These are phyloP conservation scores for Trematocara variabile DNA, from an alignment of 2,113 vertebrate species.

Conservation along the genomic window DNA sequence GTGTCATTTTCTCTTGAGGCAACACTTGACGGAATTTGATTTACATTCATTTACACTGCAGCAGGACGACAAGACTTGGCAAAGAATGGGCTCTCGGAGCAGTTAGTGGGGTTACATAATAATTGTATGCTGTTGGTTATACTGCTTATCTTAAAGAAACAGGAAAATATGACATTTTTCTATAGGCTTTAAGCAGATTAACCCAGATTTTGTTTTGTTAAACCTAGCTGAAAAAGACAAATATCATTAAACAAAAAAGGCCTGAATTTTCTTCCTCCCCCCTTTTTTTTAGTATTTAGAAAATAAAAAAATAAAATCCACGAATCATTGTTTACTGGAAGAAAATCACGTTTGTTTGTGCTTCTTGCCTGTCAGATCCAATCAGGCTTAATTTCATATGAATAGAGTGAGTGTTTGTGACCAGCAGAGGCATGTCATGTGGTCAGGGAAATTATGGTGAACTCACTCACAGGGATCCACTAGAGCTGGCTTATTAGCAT, in stretches of 20 bases:
- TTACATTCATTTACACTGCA: conserved; percentile 35
- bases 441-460: not conserved
- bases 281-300: not conserved
- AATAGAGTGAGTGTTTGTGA: not conserved
- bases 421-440: conserved; percentile 6
- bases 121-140: not conserved
- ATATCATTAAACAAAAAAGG: not conserved
- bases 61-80: conserved; percentile 11
- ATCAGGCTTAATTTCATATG: not conserved
- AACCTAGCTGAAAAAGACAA: not conserved
- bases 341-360: not conserved
- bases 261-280: not conserved
- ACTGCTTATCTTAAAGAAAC: not conserved
- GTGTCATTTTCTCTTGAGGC: not conserved
- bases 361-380: not conserved
- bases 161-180: not conserved
- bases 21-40: conserved; percentile 11
- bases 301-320: not conserved
- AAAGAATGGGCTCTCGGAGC: not conserved
- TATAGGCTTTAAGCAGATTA: not conserved
- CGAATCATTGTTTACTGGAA: not conserved
- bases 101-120: not conserved
- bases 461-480: not conserved
- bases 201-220: not conserved
- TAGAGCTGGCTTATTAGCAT: not conserved